phyloP scores from a whole-genome alignment of 2,888 invertebrate genomes.

The Andricus curvator region DNA sequence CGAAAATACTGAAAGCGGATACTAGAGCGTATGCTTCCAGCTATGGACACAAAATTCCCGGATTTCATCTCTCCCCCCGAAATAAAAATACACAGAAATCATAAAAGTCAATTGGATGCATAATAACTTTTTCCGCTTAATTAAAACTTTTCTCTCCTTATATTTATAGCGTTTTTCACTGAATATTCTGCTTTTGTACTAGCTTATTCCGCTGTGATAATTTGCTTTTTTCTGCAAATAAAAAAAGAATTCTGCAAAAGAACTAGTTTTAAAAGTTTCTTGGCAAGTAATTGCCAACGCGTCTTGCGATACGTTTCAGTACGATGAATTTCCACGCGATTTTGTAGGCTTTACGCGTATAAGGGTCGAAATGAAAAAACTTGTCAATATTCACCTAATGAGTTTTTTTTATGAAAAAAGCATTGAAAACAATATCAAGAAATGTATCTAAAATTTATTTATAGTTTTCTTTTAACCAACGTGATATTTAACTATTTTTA shows the following conservation, averaged over 20 bases:
- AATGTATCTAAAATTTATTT: too few relatives aligned
- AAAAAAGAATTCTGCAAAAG: background rate
- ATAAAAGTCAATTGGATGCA: background rate
- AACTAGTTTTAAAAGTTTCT: background rate
- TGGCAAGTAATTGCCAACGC: slow-evolving; percentile 8
- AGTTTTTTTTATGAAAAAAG: too few relatives aligned
- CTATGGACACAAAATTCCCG: background rate
- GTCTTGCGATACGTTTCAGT: background rate
- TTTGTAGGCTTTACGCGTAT: background rate
- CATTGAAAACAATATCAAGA: too few relatives aligned
- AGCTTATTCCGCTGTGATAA: background rate
- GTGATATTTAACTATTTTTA: too few relatives aligned
- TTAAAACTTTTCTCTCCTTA: background rate
- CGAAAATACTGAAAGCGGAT: background rate
- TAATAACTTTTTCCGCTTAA: background rate
- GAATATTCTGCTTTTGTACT: background rate
- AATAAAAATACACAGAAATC: background rate
- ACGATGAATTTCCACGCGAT: slow-evolving; percentile 9
- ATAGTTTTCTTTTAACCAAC: too few relatives aligned
- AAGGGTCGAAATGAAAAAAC: background rate
- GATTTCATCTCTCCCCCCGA: background rate
- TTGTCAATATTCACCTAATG: too few relatives aligned
- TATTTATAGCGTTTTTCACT: background rate
- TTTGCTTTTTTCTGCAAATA: background rate
- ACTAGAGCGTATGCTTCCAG: background rate